A percentile compares a stretch with the other conserved stretches of the same genome.
These are phyloP conservation scores for Sternotherus odoratus DNA, from an alignment of 2,797 vertebrate species.

Conservation along the genomic window DNA sequence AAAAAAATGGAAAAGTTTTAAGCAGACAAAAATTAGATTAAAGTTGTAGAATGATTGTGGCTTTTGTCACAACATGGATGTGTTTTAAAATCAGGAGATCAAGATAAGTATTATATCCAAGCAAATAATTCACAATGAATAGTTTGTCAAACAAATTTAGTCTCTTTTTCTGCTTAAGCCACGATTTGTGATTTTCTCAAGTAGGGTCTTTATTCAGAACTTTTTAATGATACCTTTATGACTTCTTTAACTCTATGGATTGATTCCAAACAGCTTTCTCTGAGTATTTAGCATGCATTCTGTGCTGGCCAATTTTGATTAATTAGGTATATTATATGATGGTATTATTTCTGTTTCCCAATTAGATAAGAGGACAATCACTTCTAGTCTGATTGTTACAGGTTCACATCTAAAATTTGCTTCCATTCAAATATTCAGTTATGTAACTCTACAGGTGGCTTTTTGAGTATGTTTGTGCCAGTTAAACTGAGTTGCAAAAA, in stretches of 20 bases:
- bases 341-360: neutral
- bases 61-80: neutral
- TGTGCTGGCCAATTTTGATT: neutral
- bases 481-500: neutral
- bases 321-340: neutral
- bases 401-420: neutral
- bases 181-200: neutral
- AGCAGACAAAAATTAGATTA: neutral
- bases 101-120: neutral
- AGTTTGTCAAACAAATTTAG: neutral
- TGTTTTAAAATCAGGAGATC: neutral
- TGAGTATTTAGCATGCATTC: neutral
- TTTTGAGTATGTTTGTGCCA: neutral
- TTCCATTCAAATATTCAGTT: neutral
- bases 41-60: neutral
- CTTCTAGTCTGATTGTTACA: neutral
- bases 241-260: neutral
- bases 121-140: neutral
- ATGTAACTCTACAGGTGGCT: neutral
- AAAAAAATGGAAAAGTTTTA: constrained; percentile 26
- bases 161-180: fast-evolving
- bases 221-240: neutral
- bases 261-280: neutral
- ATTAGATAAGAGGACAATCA: neutral
- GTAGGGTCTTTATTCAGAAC: neutral